phyloP scores from a whole-genome alignment of 2,888 invertebrate genomes.

The Apamea monoglypha region DNA sequence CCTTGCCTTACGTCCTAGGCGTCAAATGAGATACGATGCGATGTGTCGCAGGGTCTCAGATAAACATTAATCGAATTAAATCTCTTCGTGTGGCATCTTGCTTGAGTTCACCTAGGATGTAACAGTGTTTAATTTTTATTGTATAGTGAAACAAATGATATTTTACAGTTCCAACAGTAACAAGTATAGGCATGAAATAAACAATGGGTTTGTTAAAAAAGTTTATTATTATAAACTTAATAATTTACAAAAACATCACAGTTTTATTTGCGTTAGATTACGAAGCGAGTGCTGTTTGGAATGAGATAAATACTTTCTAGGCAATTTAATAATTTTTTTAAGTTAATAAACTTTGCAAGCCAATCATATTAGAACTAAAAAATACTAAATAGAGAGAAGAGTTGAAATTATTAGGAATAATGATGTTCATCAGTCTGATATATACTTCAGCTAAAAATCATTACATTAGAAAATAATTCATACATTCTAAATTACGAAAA shows the following conservation, averaged over 20 bases:
- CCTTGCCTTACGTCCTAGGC: constrained; percentile 1
- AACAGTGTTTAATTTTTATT: not conserved
- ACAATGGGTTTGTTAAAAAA: constrained; percentile 66
- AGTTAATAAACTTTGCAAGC: constrained; percentile 18
- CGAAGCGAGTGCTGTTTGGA: constrained; percentile 61
- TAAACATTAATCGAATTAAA: not conserved
- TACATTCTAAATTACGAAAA: not conserved
- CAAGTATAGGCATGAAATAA: constrained; percentile 43
- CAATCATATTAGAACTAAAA: constrained; percentile 20
- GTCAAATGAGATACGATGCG: not conserved
- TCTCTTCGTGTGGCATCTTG: not conserved
- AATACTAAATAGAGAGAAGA: constrained; percentile 12
- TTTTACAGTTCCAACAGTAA: constrained; percentile 29
- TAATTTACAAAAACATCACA: constrained; percentile 77
- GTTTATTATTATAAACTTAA: constrained; percentile 69
- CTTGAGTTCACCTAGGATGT: not conserved
- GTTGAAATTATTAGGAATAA: constrained; percentile 2
- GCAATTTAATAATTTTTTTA: not conserved
- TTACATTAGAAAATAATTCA: not conserved
- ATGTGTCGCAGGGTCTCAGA: too few relatives aligned
- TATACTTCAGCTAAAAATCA: constrained; percentile 7
- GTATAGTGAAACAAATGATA: constrained; percentile 28
- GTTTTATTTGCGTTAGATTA: constrained; percentile 68
- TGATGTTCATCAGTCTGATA: constrained; percentile 9
- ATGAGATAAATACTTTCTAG: constrained; percentile 52